Conservation (phyloP, 2,113 vertebrate species). For the Podilymbus podiceps region DNA sequence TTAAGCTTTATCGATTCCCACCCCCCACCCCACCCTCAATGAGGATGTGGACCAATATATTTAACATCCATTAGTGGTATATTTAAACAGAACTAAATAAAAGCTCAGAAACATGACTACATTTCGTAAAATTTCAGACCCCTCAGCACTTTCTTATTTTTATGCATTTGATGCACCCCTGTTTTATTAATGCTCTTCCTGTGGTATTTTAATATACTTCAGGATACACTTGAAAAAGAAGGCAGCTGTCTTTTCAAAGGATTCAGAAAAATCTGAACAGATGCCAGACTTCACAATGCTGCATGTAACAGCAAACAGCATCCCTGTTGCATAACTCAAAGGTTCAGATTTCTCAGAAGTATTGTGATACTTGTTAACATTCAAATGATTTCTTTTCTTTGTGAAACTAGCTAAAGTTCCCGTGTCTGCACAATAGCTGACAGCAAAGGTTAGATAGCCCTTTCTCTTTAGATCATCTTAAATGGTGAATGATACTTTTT, state of each 20-base stretch:
- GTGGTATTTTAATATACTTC: conserved; percentile 5
- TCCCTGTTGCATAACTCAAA: not conserved
- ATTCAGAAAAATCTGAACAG: not conserved
- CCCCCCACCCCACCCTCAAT: not conserved
- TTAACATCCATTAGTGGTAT: conserved; percentile 52
- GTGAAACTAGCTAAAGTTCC: not conserved
- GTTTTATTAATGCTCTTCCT: conserved; percentile 43
- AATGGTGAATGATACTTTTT: not conserved
- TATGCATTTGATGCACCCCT: not conserved
- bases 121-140: conserved; percentile 25
- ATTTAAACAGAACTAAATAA: conserved; percentile 22
- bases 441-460: not conserved
- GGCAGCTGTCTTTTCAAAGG: not conserved
- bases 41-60: not conserved
- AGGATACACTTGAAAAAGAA: not conserved
- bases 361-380: not conserved
- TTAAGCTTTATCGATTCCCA: not conserved
- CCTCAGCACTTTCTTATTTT: conserved; percentile 51
- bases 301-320: not conserved
- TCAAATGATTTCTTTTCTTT: not conserved
- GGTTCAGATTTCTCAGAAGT: not conserved
- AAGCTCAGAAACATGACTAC: conserved; percentile 4
- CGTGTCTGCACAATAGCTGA: not conserved
- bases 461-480: not conserved
- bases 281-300: not conserved